Base-by-base conservation (phyloP, 2,888 invertebrate species). In the Pandemis heparana region DNA sequence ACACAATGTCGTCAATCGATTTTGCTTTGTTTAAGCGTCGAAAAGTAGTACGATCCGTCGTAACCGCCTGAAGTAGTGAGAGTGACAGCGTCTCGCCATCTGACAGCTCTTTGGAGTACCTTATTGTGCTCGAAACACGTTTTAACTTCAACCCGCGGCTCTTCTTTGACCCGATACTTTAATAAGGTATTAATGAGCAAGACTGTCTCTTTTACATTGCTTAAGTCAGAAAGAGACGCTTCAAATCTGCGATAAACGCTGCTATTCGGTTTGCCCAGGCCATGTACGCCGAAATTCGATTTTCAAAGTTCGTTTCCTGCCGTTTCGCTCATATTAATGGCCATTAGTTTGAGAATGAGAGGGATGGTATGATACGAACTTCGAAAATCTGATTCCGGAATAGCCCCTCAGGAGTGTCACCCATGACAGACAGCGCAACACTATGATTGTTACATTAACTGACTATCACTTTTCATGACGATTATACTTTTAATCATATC, bases 401-500 rank as follows among this genome's bases (percentile, higher is more conserved):
- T 32, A 32, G 23, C 23, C 23, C 51, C 51, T 51, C 48, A 48
- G 14, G 48, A 65, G 10, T 51, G 6, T 46, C 10, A 56, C 56
- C 8, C 32, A 46, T 14, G 14, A 63, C 14, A 46, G 10, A 23
- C 38, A 56, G 32, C 62, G 67, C 67, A 72, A 67, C 62, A 63
- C 43, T 12, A 68, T 67, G 46, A 46, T 41, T 71, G 66, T 66
- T 59, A 63, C n/a, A 68, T 68, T 75, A 73, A 62, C 74, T 75
- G 68, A 66, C 72, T 76, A 77, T 77, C 78, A 76, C 74, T 80
- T 79, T 78, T 77, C 75, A 67, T 76, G 66, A 62, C 74, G 79
- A 80, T 75, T 80, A 78, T 80, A 80, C 79, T 77, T 82, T 81
- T 81, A 81, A 82, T 85, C 83, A 85, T 82, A 82, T 85, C 83